phyloP scores from a whole-genome alignment of 2,113 vertebrate species.

The Gymnogyps californianus region DNA sequence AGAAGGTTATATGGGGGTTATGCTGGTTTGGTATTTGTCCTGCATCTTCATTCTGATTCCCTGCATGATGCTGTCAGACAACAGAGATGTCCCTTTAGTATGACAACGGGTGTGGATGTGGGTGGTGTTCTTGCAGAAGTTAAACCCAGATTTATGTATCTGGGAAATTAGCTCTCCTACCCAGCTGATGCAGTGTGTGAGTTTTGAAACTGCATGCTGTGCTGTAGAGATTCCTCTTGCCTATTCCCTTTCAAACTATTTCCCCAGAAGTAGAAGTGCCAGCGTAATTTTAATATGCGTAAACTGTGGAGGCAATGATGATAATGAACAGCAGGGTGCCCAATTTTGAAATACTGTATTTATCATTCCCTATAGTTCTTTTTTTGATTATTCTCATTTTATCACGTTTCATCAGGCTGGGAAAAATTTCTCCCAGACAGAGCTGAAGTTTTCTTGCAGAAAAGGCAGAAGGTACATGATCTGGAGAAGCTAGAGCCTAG shows the following conservation, averaged over 20 bases:
- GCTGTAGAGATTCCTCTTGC: not conserved
- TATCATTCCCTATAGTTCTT: not conserved
- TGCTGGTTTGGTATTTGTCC: not conserved
- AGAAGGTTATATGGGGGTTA: not conserved
- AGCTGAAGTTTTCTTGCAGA: not conserved
- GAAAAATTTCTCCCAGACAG: not conserved
- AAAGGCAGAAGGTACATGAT: not conserved
- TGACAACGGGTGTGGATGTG: not conserved
- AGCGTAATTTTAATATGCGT: not conserved
- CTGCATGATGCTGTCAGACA: not conserved
- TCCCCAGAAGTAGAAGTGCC: not conserved
- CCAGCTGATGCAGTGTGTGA: not conserved
- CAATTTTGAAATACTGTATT: not conserved
- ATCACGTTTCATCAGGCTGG: not conserved
- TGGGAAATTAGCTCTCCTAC: not conserved
- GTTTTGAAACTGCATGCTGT: not conserved
- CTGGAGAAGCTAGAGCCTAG: not conserved
- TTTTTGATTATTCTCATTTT: not conserved
- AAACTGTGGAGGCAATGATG: constrained; percentile 2
- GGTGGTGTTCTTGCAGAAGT: not conserved
- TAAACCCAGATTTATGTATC: not conserved
- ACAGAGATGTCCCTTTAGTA: not conserved
- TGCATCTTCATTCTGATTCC: not conserved
- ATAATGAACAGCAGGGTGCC: constrained; percentile 33
- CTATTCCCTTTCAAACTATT: not conserved